Conservation (phyloP, 2,888 invertebrate genomes). For the Agrochola macilenta region DNA sequence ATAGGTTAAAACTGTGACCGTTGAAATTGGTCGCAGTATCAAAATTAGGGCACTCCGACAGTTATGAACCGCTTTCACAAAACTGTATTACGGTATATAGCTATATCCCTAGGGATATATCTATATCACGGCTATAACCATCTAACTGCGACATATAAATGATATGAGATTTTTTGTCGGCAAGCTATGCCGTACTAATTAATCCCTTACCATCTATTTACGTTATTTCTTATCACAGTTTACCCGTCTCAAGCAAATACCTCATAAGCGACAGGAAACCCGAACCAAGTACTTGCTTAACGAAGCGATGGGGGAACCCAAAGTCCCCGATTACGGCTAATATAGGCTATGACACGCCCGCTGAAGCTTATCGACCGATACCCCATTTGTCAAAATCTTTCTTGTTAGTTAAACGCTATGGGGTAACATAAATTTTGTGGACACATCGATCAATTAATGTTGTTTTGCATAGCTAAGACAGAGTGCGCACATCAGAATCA, state of each 20-base stretch:
- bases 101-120: no score
- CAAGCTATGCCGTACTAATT: no score
- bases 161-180: background rate
- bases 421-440: background rate
- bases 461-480: background rate
- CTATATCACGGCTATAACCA: no score
- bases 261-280: background rate
- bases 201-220: background rate
- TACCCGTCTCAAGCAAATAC: background rate
- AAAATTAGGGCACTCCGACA: no score
- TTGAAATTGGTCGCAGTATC: no score
- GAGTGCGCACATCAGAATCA: background rate
- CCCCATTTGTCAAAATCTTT: conserved; percentile 27
- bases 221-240: background rate
- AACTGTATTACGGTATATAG: no score
- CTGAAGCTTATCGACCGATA: conserved; percentile 12
- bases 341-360: conserved; percentile 18
- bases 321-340: conserved; percentile 14
- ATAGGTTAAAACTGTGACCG: no score
- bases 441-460: conserved; percentile 1
- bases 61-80: no score
- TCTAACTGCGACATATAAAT: no score
- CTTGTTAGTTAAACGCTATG: conserved; percentile 1
- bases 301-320: background rate
- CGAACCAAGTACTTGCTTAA: background rate